Conservation (phyloP, 2,888 invertebrate genomes). For the Siphlonurus alternatus region DNA sequence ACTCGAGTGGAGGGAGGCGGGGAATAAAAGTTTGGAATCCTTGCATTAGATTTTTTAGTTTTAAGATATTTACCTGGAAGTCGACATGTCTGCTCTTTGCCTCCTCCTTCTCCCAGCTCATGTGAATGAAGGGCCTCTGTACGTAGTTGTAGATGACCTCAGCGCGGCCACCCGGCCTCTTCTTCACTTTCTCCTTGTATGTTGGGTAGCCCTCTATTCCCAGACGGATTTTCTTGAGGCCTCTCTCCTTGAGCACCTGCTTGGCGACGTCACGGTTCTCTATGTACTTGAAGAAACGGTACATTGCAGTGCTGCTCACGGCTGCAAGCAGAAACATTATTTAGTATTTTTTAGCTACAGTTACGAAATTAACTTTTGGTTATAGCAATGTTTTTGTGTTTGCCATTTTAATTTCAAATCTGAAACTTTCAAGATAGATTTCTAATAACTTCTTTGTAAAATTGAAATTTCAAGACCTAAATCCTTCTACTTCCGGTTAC, state of each 20-base stretch:
- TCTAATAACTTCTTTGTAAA: too few relatives aligned
- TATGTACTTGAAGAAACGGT: slow-evolving; percentile 97
- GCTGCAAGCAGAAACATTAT: slow-evolving; percentile 33
- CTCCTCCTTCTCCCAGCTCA: slow-evolving; percentile 99
- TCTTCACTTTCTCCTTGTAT: slow-evolving; percentile 96
- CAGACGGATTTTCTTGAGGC: slow-evolving; percentile 93
- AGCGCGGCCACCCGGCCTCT: slow-evolving; percentile 82
- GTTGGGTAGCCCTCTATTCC: slow-evolving; percentile 99
- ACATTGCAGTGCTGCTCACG: slow-evolving; percentile 86
- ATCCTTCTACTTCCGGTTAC: too few relatives aligned
- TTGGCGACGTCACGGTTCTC: slow-evolving; percentile 99
- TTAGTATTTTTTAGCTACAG: slow-evolving; percentile 1
- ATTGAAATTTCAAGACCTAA: too few relatives aligned
- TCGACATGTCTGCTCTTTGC: slow-evolving; percentile 98
- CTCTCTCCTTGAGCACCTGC: slow-evolving; percentile 95
- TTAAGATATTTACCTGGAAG: slow-evolving; percentile 45
- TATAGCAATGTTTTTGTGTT: neutral
- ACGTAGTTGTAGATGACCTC: slow-evolving; percentile 99
- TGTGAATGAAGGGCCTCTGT: slow-evolving; percentile 95
- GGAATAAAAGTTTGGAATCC: too few relatives aligned
- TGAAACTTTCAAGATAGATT: neutral
- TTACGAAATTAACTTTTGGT: neutral
- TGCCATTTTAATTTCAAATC: neutral
- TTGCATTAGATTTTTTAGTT: too few relatives aligned
- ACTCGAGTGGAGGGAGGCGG: too few relatives aligned